These are phyloP conservation scores for Luehdorfia chinensis DNA, from an alignment of 1,140 invertebrate genomes.

Conservation along the genomic window DNA sequence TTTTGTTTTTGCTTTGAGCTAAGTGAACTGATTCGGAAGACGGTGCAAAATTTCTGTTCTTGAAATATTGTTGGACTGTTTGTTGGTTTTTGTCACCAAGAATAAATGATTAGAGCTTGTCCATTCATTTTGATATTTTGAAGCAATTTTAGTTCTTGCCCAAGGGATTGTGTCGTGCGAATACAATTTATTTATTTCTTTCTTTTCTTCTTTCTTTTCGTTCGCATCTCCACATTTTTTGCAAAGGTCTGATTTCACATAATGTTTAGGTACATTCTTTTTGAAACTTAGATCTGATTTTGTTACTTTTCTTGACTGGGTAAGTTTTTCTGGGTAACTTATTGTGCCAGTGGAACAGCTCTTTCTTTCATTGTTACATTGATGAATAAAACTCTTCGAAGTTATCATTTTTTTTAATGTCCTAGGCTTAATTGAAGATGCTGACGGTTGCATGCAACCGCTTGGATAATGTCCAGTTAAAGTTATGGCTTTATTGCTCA, in stretches of 20 bases:
- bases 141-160: slow-evolving; percentile 4
- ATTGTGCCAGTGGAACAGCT: slow-evolving; percentile 40
- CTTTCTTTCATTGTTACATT: slow-evolving; percentile 24
- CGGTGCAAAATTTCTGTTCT: slow-evolving; percentile 51
- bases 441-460: no score
- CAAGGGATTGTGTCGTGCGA: slow-evolving; percentile 9
- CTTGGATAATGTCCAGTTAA: no score
- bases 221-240: slow-evolving; percentile 48
- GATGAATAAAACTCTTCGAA: slow-evolving; percentile 24
- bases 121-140: slow-evolving; percentile 10
- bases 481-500: no score
- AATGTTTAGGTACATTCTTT: slow-evolving; percentile 18
- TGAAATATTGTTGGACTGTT: slow-evolving; percentile 49
- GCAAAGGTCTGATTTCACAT: slow-evolving; percentile 32
- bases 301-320: slow-evolving; percentile 39
- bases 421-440: slow-evolving; percentile 18
- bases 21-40: slow-evolving; percentile 37
- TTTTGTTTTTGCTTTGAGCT: slow-evolving; percentile 27
- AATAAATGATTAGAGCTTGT: no score
- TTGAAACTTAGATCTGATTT: slow-evolving; percentile 40
- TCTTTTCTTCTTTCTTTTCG: not conserved
- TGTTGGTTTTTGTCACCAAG: no score
- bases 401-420: slow-evolving; percentile 33
- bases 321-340: slow-evolving; percentile 13
- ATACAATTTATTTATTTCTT: not conserved